Conservation (phyloP, 2,113 vertebrate species). For the Otus sunia region DNA sequence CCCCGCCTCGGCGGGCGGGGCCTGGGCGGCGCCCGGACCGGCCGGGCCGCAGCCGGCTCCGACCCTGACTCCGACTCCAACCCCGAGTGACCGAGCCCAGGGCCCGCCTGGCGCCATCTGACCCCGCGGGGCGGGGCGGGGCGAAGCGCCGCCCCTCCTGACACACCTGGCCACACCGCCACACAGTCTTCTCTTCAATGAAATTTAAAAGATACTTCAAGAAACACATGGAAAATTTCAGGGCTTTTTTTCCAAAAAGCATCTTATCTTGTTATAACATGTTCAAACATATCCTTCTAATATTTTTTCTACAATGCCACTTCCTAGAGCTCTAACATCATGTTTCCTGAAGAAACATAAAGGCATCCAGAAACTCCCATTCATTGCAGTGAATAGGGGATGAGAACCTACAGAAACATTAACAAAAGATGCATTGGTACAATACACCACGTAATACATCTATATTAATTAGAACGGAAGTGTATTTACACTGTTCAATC, state of each 20-base stretch:
- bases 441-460: not conserved
- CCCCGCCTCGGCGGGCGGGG: no score
- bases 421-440: not conserved
- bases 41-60: no score
- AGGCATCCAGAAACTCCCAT: not conserved
- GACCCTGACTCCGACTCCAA: no score
- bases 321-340: not conserved
- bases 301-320: not conserved
- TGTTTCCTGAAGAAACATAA: not conserved
- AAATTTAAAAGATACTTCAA: not conserved
- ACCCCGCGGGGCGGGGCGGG: no score
- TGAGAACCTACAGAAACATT: not conserved
- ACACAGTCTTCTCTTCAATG: not conserved
- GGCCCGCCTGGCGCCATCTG: no score
- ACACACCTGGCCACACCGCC: no score
- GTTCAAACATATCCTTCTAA: not conserved
- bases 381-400: not conserved
- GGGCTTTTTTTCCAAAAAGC: not conserved
- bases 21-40: no score
- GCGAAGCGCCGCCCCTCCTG: no score
- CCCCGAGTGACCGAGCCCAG: no score
- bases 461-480: not conserved
- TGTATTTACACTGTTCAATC: not conserved
- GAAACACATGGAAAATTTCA: not conserved
- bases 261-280: not conserved